Base-by-base conservation (phyloP, 2,113 vertebrate genomes). In the Ranitomeya variabilis region DNA sequence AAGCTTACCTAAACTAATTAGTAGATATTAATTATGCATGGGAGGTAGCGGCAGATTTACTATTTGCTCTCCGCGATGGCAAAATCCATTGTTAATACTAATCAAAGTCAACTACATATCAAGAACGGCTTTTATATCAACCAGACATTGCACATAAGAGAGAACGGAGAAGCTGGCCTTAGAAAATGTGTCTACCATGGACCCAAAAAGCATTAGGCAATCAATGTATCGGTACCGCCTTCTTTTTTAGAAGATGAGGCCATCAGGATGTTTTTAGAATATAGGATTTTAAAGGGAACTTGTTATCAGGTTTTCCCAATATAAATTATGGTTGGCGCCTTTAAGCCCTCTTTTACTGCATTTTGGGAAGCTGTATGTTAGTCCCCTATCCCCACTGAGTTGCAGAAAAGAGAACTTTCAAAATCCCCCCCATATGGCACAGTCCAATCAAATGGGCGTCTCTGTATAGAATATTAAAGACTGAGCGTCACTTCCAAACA, bases 21-120 rank as follows among this genome's bases (percentile, higher is more conserved):
- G 73, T 57, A 78, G 45, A 79, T 77, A 51, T 89, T 89, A 84
- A 89, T 89, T 89, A 89, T 79, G 82, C 15, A 89, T 85, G 74
- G 64, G 59, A 57, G 73, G 81, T 21, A 66, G 80, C 23, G 71
- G 37, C 87, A 78, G 87, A 15, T 77, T 51, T 55, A n/a, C 45
- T 85, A 84, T 88, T 54, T 55, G 52, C 66, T 69, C 55, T 71
- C 45, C 18, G 69, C 83, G 79, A 37, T 14, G 62, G 51, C 55
- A 55, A 59, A 66, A 67, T 69, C 59, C 57, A 62, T 78, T 85
- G 52, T 67, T 80, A 16, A n/a, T 12, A 23, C 54, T 89, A 78
- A 89, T 89, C 87, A 89, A 78, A 85, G 81, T 69, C 45, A 79
- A 23, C 51, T 55, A 21, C 45, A 13, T 71, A 52, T 80, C 31